Percentiles rank a stretch among this genome's conserved stretches.
These are phyloP conservation scores for Stratiolaelaps scimitus DNA, from an alignment of 1,140 invertebrate genomes.

Conservation along the genomic window DNA sequence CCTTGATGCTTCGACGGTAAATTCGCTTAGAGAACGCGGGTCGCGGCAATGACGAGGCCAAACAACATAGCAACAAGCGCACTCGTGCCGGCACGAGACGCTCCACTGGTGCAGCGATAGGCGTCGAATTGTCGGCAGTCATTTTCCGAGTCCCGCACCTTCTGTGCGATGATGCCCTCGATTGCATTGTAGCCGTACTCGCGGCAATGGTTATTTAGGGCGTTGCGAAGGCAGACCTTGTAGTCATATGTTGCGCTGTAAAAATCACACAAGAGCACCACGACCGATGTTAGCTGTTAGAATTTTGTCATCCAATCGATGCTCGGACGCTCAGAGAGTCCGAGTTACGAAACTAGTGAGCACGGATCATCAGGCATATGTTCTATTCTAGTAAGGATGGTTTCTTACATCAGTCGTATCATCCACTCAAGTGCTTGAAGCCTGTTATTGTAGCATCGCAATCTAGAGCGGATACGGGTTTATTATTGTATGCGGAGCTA, in stretches of 20 bases:
- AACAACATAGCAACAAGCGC: neutral
- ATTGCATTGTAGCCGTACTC: slow-evolving; percentile 24
- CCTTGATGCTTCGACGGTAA: neutral
- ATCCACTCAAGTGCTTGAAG: no score
- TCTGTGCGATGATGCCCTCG: slow-evolving; percentile 8
- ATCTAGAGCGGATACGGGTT: no score
- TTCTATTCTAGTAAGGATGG: no score
- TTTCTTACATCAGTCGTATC: no score
- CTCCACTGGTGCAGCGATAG: slow-evolving; percentile 8
- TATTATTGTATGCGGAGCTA: no score
- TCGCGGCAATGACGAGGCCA: neutral
- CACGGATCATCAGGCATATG: no score
- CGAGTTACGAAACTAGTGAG: no score
- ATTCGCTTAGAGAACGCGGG: neutral
- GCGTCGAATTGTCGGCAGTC: slow-evolving; percentile 23
- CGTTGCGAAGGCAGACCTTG: slow-evolving; percentile 7
- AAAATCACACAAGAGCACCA: slow-evolving; percentile 1
- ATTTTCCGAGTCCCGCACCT: slow-evolving; percentile 18
- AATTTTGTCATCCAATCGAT: neutral
- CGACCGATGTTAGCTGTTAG: neutral
- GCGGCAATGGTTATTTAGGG: slow-evolving; percentile 21
- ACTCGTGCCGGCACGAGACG: neutral
- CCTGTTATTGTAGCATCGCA: no score
- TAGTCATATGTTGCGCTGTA: slow-evolving; percentile 13
- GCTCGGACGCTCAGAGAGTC: no score